phyloP scores from a whole-genome alignment of 2,797 vertebrate genomes.

The Cottoperca gobio region DNA sequence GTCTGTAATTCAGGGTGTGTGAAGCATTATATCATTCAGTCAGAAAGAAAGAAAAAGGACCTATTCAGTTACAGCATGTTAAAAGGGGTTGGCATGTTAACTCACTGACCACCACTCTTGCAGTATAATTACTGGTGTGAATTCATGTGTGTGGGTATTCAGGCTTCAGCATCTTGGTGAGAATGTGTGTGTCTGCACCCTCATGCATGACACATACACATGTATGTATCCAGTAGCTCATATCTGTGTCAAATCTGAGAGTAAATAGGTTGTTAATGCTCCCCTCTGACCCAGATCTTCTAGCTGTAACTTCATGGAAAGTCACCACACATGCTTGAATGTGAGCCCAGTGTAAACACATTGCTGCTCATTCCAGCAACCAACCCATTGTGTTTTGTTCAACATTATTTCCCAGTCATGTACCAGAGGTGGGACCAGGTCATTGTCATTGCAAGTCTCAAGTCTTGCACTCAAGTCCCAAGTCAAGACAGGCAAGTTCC shows the following conservation, averaged over 20 bases:
- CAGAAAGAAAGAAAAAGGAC: conserved; percentile 66
- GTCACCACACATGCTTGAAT: conserved; percentile 7
- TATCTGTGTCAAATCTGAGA: conserved; percentile 21
- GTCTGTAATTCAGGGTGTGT: conserved; percentile 78
- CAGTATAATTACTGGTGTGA: conserved; percentile 47
- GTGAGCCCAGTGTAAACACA: conserved; percentile 23
- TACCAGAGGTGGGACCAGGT: background rate
- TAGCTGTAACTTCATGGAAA: conserved; percentile 3
- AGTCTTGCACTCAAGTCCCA: no score
- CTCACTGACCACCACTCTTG: conserved; percentile 46
- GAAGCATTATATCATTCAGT: conserved; percentile 71
- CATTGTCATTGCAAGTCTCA: no score
- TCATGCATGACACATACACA: conserved; percentile 3
- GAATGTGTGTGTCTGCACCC: conserved; percentile 5
- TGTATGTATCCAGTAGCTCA: background rate
- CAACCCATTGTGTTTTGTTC: conserved; percentile 18
- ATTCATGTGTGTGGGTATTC: conserved; percentile 48
- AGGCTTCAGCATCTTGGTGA: conserved; percentile 21
- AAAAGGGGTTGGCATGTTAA: conserved; percentile 50
- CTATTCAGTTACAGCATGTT: conserved; percentile 66
- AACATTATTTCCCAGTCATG: conserved; percentile 16
- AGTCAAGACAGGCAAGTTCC: no score
- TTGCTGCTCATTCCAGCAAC: conserved; percentile 2
- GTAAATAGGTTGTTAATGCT: conserved; percentile 7
- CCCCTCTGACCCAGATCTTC: conserved; percentile 47